A percentile compares a stretch with the other conserved stretches of the same genome.
Conservation (phyloP, 2,888 invertebrate genomes). For the Cerceris ruficornis region DNA sequence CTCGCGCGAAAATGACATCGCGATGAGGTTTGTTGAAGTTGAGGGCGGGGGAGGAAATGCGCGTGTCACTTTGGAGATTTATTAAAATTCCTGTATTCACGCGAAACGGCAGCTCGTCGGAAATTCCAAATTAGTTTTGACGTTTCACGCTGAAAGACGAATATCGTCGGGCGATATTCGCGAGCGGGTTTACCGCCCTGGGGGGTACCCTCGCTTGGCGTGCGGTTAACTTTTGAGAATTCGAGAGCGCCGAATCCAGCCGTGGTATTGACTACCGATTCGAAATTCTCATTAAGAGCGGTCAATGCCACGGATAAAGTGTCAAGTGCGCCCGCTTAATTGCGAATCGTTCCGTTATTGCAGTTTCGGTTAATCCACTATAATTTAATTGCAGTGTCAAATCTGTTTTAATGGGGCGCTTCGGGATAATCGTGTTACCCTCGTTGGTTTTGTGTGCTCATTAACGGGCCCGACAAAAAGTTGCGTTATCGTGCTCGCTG, state of each 20-base stretch:
- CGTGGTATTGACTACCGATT: slow-evolving; percentile 11
- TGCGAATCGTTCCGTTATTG: not conserved
- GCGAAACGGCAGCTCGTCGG: slow-evolving; percentile 14
- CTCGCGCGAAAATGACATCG: too few relatives aligned
- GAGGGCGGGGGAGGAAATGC: slow-evolving; percentile 11
- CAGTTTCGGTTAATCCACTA: too few relatives aligned
- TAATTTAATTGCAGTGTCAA: too few relatives aligned
- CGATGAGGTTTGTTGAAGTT: slow-evolving; percentile 33
- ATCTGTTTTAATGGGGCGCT: too few relatives aligned
- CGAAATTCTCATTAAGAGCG: not conserved
- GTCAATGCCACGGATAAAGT: slow-evolving; percentile 14
- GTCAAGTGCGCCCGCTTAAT: slow-evolving; percentile 3
- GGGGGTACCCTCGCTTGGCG: slow-evolving; percentile 13
- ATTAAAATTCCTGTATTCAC: slow-evolving; percentile 48
- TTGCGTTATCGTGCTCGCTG: too few relatives aligned
- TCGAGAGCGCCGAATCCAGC: slow-evolving; percentile 33
- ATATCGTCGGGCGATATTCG: slow-evolving; percentile 16
- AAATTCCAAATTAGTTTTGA: slow-evolving; percentile 56
- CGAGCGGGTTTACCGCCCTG: not conserved
- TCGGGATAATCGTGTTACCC: too few relatives aligned
- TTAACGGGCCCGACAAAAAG: too few relatives aligned
- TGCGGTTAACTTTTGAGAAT: slow-evolving; percentile 32
- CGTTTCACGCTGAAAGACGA: slow-evolving; percentile 43
- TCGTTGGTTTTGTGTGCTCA: too few relatives aligned
- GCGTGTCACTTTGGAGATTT: slow-evolving; percentile 41